Evolutionary conservation across 2,113 vertebrate genomes (phyloP), one percentile per base, ranked within the genome.

Genomic region (Pelecanoides urinatrix): DNA sequence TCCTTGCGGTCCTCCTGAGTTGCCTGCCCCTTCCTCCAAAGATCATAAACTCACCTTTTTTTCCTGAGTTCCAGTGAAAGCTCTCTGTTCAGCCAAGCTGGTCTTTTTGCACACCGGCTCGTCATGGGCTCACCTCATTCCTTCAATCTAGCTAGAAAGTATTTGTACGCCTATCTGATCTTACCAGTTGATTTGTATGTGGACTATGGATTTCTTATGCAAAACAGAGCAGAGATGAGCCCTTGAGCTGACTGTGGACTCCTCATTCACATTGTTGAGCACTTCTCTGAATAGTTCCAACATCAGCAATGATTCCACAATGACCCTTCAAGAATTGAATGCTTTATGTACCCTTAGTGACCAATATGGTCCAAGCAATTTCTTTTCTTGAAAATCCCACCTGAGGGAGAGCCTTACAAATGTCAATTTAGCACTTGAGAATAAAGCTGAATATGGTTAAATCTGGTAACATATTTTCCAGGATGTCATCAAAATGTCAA

Each of bases 391-490:
- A 47, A 72, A 73, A 77, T 40, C 72, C 80, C 59, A 32, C 45
- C 84, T 14, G 42, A 25, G 90, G 90, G 76, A 84, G 5, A 81
- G 29, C 47, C 87, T 67, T 9, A 45, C 45, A 93, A 94, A 94
- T 91, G 95, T 77, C 34, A 77, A 77, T 80, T 86, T 34, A 91
- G 27, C 72, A 15, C 47, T 62, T 11, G 87, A 66, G 87, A 58
- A 62, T 5, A 36, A 50, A 83, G n/a, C 27, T 77, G 94, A 53
- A 47, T 16, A 1, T 22, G 23, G 71, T 40, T 13, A 36, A 76
- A 73, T 62, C 40, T 42, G 49, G 80, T 17, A 71, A 42, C 2
- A 1, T 29, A 21, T n/a, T 82, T 88, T 58, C 50, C 16, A 40
- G 32, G 40, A 34, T 36, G 63, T 38, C 80, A 49, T 67, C 16